phyloP scores from a whole-genome alignment of 2,797 vertebrate species.

The Lacerta bilineata region DNA sequence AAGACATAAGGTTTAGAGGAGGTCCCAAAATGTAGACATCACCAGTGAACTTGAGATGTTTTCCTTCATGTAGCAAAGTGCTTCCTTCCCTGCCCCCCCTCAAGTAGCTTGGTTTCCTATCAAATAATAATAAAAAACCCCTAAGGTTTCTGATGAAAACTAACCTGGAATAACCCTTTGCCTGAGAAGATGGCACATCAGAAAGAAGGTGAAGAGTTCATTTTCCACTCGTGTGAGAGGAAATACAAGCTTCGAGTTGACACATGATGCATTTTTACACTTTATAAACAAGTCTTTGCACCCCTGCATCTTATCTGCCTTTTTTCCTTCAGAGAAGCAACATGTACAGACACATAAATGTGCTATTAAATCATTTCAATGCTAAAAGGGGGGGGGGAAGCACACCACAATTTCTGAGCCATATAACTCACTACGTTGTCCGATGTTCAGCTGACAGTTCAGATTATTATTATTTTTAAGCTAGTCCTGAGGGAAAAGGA shows the following conservation, averaged over 20 bases:
- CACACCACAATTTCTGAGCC: constrained; percentile 66
- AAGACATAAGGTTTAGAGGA: constrained; percentile 68
- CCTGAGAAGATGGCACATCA: constrained; percentile 76
- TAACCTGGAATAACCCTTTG: constrained; percentile 71
- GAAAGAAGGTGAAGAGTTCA: constrained; percentile 72
- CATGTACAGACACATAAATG: constrained; percentile 73
- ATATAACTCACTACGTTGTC: constrained; percentile 72
- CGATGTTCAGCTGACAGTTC: constrained; percentile 80
- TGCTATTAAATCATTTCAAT: constrained; percentile 74
- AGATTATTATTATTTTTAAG: constrained; percentile 79
- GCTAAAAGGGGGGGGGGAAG: constrained; percentile 69
- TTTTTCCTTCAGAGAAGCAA: constrained; percentile 71
- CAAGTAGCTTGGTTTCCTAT: constrained; percentile 52
- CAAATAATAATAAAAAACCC: background rate
- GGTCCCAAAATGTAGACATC: constrained; percentile 71
- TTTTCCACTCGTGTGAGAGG: constrained; percentile 57
- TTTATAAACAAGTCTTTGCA: constrained; percentile 78
- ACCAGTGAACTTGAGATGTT: constrained; percentile 54
- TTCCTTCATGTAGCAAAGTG: constrained; percentile 18
- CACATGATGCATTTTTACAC: constrained; percentile 75
- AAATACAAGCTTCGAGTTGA: constrained; percentile 75
- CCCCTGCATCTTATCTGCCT: constrained; percentile 70
- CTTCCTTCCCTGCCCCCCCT: background rate
- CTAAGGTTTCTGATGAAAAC: constrained; percentile 58
- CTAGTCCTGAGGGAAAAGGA: constrained; percentile 77